Percentiles rank a stretch among this genome's conserved stretches.
Conservation (phyloP, 2,888 invertebrate genomes). For the Cheilosia vernalis region DNA sequence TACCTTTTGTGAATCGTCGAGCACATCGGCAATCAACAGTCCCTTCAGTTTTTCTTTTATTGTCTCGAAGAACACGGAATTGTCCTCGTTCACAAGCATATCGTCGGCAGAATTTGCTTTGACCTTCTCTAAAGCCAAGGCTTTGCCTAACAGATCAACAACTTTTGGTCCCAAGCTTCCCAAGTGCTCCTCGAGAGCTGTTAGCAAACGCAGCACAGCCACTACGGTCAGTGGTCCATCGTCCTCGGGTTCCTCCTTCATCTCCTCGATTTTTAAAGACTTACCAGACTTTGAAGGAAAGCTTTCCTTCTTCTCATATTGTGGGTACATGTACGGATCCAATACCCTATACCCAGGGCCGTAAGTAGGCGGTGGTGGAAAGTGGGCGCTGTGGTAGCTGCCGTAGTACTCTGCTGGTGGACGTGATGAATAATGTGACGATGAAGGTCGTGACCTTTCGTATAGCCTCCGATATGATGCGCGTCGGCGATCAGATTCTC, state of each 20-base stretch:
- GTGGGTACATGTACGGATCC: conserved; percentile 81
- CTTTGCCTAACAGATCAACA: conserved; percentile 90
- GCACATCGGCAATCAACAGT: conserved; percentile 88
- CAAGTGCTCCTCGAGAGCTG: conserved; percentile 91
- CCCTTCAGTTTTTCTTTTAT: conserved; percentile 94
- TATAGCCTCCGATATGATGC: conserved; percentile 47
- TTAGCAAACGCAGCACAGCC: conserved; percentile 89
- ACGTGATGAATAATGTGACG: conserved; percentile 61
- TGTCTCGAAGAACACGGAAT: conserved; percentile 91
- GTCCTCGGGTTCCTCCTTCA: conserved; percentile 82
- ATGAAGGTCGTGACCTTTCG: conserved; percentile 51
- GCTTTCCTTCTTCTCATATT: conserved; percentile 80
- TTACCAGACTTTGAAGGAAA: conserved; percentile 77
- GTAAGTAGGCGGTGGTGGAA: conserved; percentile 74
- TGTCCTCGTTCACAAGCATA: conserved; percentile 88
- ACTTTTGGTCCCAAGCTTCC: conserved; percentile 93
- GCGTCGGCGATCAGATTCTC: conserved; percentile 53
- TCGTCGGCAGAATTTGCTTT: conserved; percentile 90
- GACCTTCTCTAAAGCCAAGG: conserved; percentile 90
- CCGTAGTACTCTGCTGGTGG: conserved; percentile 61
- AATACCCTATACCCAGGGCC: conserved; percentile 79
- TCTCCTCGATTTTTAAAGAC: conserved; percentile 78
- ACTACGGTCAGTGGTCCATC: conserved; percentile 86
- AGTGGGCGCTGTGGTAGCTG: conserved; percentile 52
- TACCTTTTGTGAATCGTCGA: conserved; percentile 85